Base-by-base conservation (phyloP, 2,113 vertebrate genomes). In the Nothoprocta pentlandii region DNA sequence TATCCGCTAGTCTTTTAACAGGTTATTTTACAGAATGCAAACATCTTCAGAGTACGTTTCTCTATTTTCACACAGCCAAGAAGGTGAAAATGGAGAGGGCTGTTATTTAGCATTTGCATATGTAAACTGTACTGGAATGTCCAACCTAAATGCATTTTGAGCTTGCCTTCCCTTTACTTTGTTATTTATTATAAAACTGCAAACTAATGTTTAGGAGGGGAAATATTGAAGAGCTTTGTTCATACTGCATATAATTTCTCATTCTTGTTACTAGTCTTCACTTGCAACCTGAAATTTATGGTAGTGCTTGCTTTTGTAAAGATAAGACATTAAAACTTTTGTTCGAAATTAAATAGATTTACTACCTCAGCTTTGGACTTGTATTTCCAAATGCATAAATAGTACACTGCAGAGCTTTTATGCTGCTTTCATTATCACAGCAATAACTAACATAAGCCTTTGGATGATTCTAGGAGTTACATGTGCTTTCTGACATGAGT, bases 121-220 rank as follows among this genome's bases (percentile, higher is more conserved):
- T 22, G 10, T 90, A 20, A 36, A 58, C 36, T 42, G 6, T 58
- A 70, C 36, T 85, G 41, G 47, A 68, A 94, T 85, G 19, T 74
- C 22, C 61, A 68, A 47, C 32, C 75, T 39, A 54, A 92, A 87
- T 77, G 75, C 74, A 69, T 78, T 93, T 94, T 92, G 82, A 92
- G 28, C 87, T 90, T 89, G 75, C 79, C 62, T 95, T 95, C 85
- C 85, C n/a, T 87, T 79, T 75, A 41, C 68, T 86, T 84, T 71
- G 2, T 41, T 21, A 20, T 30, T 73, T 66, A 63, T 6, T 56
- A 84, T 23, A 67, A 89, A 94, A 78, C 28, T 46, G 5, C 6
- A 34, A 77, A 85, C 46, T 69, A 91, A 78, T 85, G 44, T n/a
- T 73, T 85, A 41, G 19, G 12, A 75, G 47, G 20, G 56, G 53